Evolutionary conservation across 1,140 invertebrate genomes (phyloP), one percentile per base, ranked within the genome.

Genomic region (Diorhabda sublineata): DNA sequence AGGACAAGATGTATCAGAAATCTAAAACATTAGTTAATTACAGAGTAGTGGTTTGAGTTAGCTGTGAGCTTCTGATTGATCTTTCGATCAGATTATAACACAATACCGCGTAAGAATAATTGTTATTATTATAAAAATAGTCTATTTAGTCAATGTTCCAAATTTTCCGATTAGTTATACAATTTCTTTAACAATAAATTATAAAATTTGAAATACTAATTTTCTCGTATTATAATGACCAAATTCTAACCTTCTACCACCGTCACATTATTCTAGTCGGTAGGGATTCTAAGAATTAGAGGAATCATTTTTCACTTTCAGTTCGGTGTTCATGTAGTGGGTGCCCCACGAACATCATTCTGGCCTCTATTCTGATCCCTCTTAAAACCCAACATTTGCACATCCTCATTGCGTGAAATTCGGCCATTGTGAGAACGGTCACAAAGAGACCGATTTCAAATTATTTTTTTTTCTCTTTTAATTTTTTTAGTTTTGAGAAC

Each of bases 261-360:
- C 56, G 4, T 6, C 63, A 45, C 61, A 62, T 62, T 62, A 44
- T 44, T 43, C 61, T 43, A 42, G 45, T 64, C 63, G 63, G 63
- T 64, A 41, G 42, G 26, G 42, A 64, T 64, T 64, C 63, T 45
- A 8, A 64, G 63, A 64, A 64, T 64, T 64, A 64, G 63, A 45
- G 63, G 63, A 64, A 64, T 64, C 63, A 64, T 64, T 64, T 64
- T 64, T 64, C 63, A 64, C 63, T 64, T 64, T 64, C 63, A 57
- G 63, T 64, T 42, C 61, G 26, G 26, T 26, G 26, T 26, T 64
- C 45, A 64, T 57, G 63, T 11, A 47, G 63, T 64, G 63, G 63
- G 63, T 64, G 63, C 63, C 63, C 11, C 9, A 42, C 45, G 45
- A 64, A 47, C 45, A 57, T 11, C n/a, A 64, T 64, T 64, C 45